Base-by-base conservation (phyloP, 2,888 invertebrate species). In the Pammene aurita region DNA sequence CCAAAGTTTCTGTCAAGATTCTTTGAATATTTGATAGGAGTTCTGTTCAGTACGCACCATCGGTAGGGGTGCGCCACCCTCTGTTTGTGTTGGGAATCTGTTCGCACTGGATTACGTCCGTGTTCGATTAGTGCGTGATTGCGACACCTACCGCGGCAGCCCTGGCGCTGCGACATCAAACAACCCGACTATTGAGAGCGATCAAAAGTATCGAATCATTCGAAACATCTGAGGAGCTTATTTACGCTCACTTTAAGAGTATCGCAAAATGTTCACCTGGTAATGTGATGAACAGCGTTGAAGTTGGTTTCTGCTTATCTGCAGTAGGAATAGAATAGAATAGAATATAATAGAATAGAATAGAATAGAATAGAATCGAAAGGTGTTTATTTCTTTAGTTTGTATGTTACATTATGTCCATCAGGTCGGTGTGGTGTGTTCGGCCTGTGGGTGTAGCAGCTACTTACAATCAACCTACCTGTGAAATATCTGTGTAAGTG, bases 51-150 rank as follows among this genome's bases (percentile, higher is more conserved):
- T 41, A 0, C n/a, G 35, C 16, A 14, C 48, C 62, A 50, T 5
- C 42, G 41, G 67, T 67, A 67, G 62, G 67, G 67, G 67, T 26
- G 54, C 18, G 61, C 66, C 70, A 48, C 78, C 78, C 78, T 77
- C 73, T 76, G 72, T 79, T 78, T 77, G 75, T 71, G 58, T 60
- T 62, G 72, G 67, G 70, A 75, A 74, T 76, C 75, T 73, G 73
- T 73, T 70, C 72, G 74, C 76, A 75, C 78, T 75, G 75, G 78
- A 80, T 79, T 78, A 77, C 75, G 74, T 76, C 75, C 75, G 71
- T 72, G 75, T 76, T 67, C 56, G 68, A 68, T 68, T 52, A 58
- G 41, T 54, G 64, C 67, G 67, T 62, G 67, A 56, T 67, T 67
- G 62, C 62, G 55, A 52, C 58, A 57, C 55, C 66, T 34, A 26